phyloP scores from a whole-genome alignment of 2,888 invertebrate species.

The Chymomyza fuscimana region DNA sequence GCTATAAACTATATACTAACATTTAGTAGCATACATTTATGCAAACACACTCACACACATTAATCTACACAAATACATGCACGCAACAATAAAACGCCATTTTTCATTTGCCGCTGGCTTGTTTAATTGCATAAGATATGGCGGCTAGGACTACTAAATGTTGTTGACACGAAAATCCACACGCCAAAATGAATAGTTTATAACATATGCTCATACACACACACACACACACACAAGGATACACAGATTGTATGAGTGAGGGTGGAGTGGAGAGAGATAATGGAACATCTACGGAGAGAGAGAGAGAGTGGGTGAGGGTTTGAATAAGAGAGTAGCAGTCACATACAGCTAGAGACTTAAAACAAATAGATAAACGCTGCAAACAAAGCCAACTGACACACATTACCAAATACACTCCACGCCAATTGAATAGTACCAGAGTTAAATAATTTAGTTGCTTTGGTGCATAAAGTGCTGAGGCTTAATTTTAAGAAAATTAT shows the following conservation, averaged over 20 bases:
- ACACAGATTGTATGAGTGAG: not conserved
- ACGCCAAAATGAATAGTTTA: constrained; percentile 63
- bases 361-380: constrained; percentile 18
- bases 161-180: constrained; percentile 66
- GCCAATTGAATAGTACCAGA: no score
- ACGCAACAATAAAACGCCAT: constrained; percentile 53
- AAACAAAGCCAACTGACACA: constrained; percentile 51
- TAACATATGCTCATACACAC: constrained; percentile 51
- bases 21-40: constrained; percentile 20
- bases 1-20: constrained; percentile 26
- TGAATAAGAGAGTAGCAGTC: not conserved
- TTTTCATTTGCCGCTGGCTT: constrained; percentile 59
- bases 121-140: constrained; percentile 58
- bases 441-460: no score
- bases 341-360: constrained; percentile 15
- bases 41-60: not conserved
- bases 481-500: no score
- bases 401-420: not conserved
- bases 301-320: not conserved
- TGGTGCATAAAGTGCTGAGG: no score
- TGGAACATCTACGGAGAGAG: not conserved
- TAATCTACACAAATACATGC: constrained; percentile 10
- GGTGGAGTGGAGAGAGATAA: not conserved
- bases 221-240: constrained; percentile 35
- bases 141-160: constrained; percentile 50